Conservation (phyloP, 2,888 invertebrate genomes). For the Drosophila diplacantha region DNA sequence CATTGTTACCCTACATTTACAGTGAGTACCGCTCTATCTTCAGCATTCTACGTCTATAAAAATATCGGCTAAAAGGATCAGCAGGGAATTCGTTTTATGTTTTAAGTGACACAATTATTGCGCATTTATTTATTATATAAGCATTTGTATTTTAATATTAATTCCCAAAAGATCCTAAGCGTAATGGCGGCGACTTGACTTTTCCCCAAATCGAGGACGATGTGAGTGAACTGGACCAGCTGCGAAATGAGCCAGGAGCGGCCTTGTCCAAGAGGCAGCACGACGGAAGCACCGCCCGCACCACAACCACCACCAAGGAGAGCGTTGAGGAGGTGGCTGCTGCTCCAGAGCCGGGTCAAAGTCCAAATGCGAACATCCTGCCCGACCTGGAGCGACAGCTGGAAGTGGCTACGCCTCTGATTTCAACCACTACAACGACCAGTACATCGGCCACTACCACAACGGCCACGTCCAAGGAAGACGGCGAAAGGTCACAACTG, state of each 20-base stretch:
- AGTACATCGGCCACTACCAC: conserved; percentile 61
- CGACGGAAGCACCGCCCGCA: conserved; percentile 50
- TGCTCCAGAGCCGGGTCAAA: conserved; percentile 42
- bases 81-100: background rate
- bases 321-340: conserved; percentile 58
- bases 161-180: conserved; percentile 46
- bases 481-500: conserved; percentile 56
- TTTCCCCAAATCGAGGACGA: conserved; percentile 78
- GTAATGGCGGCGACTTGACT: conserved; percentile 35
- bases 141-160: background rate
- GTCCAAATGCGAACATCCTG: conserved; percentile 51
- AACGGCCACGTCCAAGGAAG: conserved; percentile 63
- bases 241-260: conserved; percentile 42
- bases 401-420: conserved; percentile 71
- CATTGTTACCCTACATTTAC: conserved; percentile 66
- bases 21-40: conserved; percentile 42
- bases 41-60: background rate
- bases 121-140: background rate
- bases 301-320: conserved; percentile 57
- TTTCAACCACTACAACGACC: conserved; percentile 59
- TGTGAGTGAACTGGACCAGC: conserved; percentile 79
- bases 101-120: background rate
- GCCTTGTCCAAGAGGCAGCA: conserved; percentile 48
- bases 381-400: conserved; percentile 75
- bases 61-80: background rate